Percentiles rank a stretch among this genome's conserved stretches.
These are phyloP conservation scores for Pentamera pediparva DNA, from an alignment of 53 echinoderm and acorn worm genomes.

Conservation along the genomic window DNA sequence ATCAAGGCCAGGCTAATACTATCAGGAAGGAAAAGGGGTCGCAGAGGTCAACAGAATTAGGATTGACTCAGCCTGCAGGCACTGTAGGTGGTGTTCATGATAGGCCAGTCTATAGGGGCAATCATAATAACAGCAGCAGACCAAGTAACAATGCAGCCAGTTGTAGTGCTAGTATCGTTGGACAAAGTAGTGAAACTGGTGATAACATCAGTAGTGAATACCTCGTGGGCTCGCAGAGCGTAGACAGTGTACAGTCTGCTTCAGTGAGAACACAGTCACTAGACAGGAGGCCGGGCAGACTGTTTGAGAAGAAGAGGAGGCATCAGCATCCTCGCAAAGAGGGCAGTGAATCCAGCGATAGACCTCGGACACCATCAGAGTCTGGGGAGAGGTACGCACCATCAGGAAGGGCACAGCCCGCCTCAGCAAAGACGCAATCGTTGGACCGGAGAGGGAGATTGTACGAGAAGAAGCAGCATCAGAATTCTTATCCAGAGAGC, in stretches of 20 bases:
- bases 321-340: background rate
- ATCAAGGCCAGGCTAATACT: background rate
- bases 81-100: background rate
- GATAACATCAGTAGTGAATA: background rate
- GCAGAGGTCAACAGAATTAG: background rate
- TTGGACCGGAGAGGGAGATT: too few species aligned
- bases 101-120: background rate
- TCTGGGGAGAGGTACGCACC: too few species aligned
- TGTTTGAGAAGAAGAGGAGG: background rate
- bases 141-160: background rate
- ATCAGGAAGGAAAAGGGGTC: constrained; percentile 22
- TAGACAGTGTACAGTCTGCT: too few species aligned
- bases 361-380: too few species aligned
- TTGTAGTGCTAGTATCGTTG: background rate
- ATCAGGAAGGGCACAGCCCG: too few species aligned
- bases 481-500: too few species aligned
- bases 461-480: too few species aligned
- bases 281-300: background rate
- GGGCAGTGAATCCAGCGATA: background rate
- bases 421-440: too few species aligned
- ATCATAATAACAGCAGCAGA: background rate
- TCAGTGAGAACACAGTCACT: background rate
- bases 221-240: too few species aligned
- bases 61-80: constrained; percentile 8
- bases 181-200: background rate